A percentile compares a stretch with the other conserved stretches of the same genome.
phyloP scores from a whole-genome alignment of 92 coral and sea anemone species.

The Epizoanthus stellaris region DNA sequence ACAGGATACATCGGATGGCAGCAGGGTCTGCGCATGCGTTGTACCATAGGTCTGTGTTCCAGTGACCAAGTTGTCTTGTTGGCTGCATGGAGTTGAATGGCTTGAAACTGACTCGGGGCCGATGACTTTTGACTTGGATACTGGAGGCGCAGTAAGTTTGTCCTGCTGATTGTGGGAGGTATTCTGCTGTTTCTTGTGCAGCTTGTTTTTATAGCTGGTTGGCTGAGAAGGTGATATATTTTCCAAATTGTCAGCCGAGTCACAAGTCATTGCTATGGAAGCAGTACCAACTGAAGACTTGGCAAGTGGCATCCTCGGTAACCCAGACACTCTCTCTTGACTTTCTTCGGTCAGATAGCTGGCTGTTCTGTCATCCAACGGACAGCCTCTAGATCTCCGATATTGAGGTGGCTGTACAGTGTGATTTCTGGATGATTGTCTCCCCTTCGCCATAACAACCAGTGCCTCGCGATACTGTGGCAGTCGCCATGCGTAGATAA shows the following conservation, averaged over 20 bases:
- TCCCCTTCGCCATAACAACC: too few relatives aligned
- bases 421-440: background rate
- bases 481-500: constrained; percentile 8
- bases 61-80: background rate
- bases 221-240: background rate
- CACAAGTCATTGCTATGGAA: background rate
- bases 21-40: background rate
- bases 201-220: background rate
- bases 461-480: constrained; percentile 15
- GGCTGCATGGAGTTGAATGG: background rate
- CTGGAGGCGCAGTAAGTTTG: background rate
- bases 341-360: too few relatives aligned
- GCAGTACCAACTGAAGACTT: background rate
- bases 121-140: background rate
- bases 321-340: background rate
- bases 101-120: background rate
- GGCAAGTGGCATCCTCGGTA: background rate
- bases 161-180: background rate
- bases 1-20: too few relatives aligned
- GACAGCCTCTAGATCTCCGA: too few relatives aligned
- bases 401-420: too few relatives aligned
- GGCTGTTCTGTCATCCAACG: too few relatives aligned
- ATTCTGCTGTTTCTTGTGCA: background rate
- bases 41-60: background rate
- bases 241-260: background rate